Conservation (phyloP, 2,113 vertebrate genomes). For the Regulus satrapa region DNA sequence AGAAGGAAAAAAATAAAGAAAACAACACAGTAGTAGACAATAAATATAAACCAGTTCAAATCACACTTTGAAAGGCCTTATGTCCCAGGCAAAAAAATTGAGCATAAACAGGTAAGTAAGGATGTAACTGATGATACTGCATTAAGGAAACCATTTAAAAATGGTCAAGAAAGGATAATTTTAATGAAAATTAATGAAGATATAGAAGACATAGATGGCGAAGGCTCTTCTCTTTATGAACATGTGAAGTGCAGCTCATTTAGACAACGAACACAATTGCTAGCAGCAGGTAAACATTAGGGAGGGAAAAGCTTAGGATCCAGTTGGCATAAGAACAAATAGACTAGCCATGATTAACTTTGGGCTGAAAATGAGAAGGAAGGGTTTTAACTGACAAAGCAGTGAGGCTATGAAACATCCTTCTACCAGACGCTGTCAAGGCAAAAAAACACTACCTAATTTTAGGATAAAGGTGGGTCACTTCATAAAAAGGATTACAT, state of each 20-base stretch:
- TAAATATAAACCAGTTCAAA: background rate
- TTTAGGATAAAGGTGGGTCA: conserved; percentile 44
- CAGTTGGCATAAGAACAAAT: conserved; percentile 55
- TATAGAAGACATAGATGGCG: background rate
- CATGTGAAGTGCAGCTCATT: background rate
- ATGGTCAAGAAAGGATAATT: background rate
- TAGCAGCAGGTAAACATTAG: conserved; percentile 32
- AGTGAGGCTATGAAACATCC: conserved; percentile 53
- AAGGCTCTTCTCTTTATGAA: background rate
- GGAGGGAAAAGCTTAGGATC: conserved; percentile 3
- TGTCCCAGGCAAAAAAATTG: background rate
- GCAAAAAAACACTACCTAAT: background rate
- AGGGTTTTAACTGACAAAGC: conserved; percentile 51
- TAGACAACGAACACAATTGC: background rate
- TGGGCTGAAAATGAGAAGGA: conserved; percentile 48
- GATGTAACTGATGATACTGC: background rate
- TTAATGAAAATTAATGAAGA: background rate
- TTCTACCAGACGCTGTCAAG: conserved; percentile 15
- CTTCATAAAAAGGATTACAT: conserved; percentile 30
- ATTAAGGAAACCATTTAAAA: background rate
- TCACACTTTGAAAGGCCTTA: background rate
- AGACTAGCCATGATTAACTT: conserved; percentile 48
- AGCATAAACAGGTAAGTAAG: background rate
- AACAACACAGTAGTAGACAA: background rate
- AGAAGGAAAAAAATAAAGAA: background rate